Evolutionary conservation across 2,797 vertebrate genomes (phyloP), one percentile per base, ranked within the genome.

Genomic region (Sebastes vulpes): DNA sequence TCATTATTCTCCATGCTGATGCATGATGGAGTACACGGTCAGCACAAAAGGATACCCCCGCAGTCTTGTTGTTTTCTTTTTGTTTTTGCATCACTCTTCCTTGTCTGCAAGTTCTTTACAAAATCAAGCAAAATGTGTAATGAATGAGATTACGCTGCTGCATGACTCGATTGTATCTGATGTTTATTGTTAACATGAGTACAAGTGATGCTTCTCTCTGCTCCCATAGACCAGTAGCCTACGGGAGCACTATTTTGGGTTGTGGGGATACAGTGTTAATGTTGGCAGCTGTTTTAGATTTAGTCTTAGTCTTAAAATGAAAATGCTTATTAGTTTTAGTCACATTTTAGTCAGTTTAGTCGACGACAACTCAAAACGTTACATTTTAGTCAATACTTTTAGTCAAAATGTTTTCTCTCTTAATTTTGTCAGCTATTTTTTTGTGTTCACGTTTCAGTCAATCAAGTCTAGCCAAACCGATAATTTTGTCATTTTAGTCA

Each of bases 1-100:
- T 85, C 63, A 85, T 90, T 93, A 88, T 85, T 65, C 57, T 83
- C 5, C 18, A 56, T 48, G 72, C 53, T 25, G 80, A 76, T 59
- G 21, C 66, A 14, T 9, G 38, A 59, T 82, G 66, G 70, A 82
- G 59, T 77, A 69, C 77, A 23, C 29, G 26, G 80, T 87, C 89
- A 90, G 88, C 85, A 91, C 46, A 79, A 90, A 78, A 73, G 10
- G 52, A 60, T 28, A 16, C 29, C 42, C 20, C 60, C 38, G 53
- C 73, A 79, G 85, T 88, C 67, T 65, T 77, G n/a, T 68, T 65
- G 25, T 38, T 42, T 42, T 63, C 23, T 64, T 6, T 59, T 50
- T 42, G 38, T 67, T 35, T 42, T 53, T 53, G 9, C 29, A 58
- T 42, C 48, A 14, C 6, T 59, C 11, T 18, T 16, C 1, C 46